Conservation (phyloP, 2,888 invertebrate genomes). For the Teinopalpus imperialis region DNA sequence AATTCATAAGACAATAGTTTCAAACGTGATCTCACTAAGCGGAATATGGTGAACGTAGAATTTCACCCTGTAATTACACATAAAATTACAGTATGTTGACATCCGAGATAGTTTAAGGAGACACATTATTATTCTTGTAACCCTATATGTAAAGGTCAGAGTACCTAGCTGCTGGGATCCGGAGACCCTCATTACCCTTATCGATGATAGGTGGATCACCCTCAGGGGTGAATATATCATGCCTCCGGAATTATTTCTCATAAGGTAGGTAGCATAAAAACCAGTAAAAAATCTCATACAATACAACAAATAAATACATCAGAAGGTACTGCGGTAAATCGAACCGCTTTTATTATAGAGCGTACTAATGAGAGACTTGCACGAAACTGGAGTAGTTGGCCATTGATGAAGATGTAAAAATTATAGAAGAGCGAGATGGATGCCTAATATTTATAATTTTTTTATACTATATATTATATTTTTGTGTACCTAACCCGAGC, state of each 20-base stretch:
- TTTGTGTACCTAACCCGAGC: no score
- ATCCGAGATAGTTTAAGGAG: background rate
- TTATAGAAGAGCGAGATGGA: background rate
- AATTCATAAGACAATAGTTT: constrained; percentile 25
- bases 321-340: background rate
- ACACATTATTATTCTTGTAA: background rate
- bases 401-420: background rate
- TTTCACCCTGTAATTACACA: background rate
- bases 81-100: no score
- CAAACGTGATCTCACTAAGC: constrained; percentile 14
- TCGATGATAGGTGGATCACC: no score
- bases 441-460: no score
- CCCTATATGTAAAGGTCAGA: no score
- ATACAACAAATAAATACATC: background rate
- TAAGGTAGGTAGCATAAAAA: no score
- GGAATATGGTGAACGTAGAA: constrained; percentile 3
- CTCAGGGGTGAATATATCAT: no score
- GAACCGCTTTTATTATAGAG: background rate
- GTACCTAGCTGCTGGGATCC: no score
- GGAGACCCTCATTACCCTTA: no score
- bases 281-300: no score
- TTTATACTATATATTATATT: no score
- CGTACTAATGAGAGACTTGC: background rate
- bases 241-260: no score
- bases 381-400: background rate